Conservation (phyloP, 2,797 vertebrate genomes). For the Coregonus suidteri region DNA sequence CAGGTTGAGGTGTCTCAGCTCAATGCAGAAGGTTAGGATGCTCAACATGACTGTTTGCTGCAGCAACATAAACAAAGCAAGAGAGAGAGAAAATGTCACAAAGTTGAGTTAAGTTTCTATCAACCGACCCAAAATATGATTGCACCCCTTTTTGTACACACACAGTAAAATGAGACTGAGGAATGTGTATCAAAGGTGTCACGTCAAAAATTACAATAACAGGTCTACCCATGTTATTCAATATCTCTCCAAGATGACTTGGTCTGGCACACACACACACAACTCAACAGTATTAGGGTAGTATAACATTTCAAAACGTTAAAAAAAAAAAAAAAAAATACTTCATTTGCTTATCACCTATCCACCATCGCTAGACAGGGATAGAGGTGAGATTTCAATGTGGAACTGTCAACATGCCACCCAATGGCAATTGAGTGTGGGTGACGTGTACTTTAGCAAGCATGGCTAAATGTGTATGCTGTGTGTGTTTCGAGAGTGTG, state of each 20-base stretch:
- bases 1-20: conserved; percentile 93
- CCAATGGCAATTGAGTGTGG: conserved; percentile 32
- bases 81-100: conserved; percentile 4
- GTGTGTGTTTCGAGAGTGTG: conserved; percentile 18
- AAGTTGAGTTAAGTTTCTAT: neutral
- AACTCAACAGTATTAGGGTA: conserved; percentile 29
- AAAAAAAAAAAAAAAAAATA: neutral
- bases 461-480: neutral
- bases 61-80: conserved; percentile 54
- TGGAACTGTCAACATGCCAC: conserved; percentile 60
- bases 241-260: conserved; percentile 42
- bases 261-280: conserved; percentile 29
- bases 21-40: conserved; percentile 95
- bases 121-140: neutral
- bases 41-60: conserved; percentile 96
- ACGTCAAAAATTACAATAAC: conserved; percentile 19
- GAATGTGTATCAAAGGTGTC: conserved; percentile 15
- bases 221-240: conserved; percentile 31
- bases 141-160: conserved; percentile 1
- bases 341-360: conserved; percentile 15
- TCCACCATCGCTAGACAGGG: conserved; percentile 28
- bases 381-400: conserved; percentile 58
- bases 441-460: neutral
- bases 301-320: conserved; percentile 51
- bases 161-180: conserved; percentile 20